Conservation (phyloP, 2,113 vertebrate genomes). For the Malurus alboscapulatus region DNA sequence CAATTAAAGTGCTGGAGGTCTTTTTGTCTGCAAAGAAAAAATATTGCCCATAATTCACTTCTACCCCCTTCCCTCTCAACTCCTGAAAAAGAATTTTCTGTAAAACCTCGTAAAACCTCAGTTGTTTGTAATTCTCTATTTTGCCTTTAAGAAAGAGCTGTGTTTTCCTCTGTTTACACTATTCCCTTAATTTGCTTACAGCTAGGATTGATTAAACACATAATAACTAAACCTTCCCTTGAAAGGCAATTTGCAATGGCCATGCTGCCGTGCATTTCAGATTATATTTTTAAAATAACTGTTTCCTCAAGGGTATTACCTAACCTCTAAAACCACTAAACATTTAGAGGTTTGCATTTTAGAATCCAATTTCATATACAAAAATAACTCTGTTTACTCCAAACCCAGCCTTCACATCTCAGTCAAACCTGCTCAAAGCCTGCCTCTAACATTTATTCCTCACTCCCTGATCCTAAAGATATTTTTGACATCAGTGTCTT, state of each 20-base stretch:
- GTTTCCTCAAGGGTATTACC: conserved; percentile 47
- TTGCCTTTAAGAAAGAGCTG: conserved; percentile 25
- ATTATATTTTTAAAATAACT: conserved; percentile 49
- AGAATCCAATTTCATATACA: conserved; percentile 3
- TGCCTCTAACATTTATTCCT: not conserved
- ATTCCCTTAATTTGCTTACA: conserved; percentile 44
- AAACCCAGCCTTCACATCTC: not conserved
- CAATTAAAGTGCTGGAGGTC: not conserved
- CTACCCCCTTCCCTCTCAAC: not conserved
- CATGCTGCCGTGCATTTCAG: conserved; percentile 52
- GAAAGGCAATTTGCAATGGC: conserved; percentile 56
- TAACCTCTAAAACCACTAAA: conserved; percentile 13
- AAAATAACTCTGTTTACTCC: not conserved
- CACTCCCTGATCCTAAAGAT: not conserved
- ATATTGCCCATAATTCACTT: not conserved
- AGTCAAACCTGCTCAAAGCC: not conserved
- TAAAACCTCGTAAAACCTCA: not conserved
- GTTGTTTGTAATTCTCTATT: conserved; percentile 17
- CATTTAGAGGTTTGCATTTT: conserved; percentile 3
- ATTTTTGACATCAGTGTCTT: not conserved
- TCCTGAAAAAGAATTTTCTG: not conserved
- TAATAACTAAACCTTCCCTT: conserved; percentile 47
- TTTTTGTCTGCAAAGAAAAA: not conserved
- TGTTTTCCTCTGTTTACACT: conserved; percentile 29
- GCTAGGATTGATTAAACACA: conserved; percentile 64